Evolutionary conservation across 1,140 invertebrate species (phyloP), one percentile per base, ranked within the genome.

Genomic region (Melitaea cinxia): DNA sequence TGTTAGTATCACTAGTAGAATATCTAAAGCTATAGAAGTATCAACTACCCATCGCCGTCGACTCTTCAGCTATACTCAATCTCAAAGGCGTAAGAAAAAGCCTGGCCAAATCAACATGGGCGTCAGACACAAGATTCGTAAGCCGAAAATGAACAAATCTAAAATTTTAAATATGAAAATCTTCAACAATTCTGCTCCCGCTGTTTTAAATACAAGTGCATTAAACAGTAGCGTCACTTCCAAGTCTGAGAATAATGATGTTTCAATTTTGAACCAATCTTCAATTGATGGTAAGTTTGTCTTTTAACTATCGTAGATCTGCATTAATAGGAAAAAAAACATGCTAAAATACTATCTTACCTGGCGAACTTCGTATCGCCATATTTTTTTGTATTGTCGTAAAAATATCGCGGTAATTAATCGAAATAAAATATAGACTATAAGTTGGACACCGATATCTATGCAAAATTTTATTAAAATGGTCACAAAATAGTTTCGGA

Each of bases 51-150:
- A 82, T 12, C 72, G 70, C 4, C 73, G 77, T 12, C 69, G 77
- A 5, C 58, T 71, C 30, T 78, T 84, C 24, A 52, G 57, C 0
- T 64, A 77, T 2, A 73, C 78, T 0, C 72, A 80, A 21, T 78
- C 83, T 1, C 68, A 77, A 17, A 83, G 78, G 61, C 79, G 77
- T 26, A 86, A 86, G 49, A 73, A 81, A 4, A 85, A 77, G 50
- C 79, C 88, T 23, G 92, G 92, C 0, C 85, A 93, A 68, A 93
- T 93, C 24, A 93, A 93, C 69, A 82, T 88, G 57, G 92, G 92
- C 0, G 93, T 93, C 0, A 80, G 83, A 65, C 92, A 93, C 70
- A 91, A 86, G 57, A 92, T 93, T 23, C 80, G 85, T 24, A 93
- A 92, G 76, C 92, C 92, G 0, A 93, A 92, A 83, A 75, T n/a